A percentile compares a stretch with the other conserved stretches of the same genome.
These are phyloP conservation scores for Poecile atricapillus DNA, from an alignment of 2,113 vertebrate genomes.

Conservation along the genomic window DNA sequence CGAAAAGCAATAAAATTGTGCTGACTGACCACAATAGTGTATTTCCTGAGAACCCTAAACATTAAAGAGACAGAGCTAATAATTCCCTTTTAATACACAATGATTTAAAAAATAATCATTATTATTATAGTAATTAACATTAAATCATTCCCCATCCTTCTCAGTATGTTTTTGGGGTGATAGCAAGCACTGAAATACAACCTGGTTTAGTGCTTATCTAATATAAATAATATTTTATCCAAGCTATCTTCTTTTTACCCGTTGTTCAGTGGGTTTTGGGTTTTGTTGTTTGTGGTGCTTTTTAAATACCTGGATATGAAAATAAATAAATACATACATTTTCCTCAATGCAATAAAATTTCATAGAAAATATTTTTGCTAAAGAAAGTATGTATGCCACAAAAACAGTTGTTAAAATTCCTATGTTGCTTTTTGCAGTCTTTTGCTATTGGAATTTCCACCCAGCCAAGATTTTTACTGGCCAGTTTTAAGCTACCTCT, in stretches of 20 bases:
- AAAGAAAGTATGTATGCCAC: neutral
- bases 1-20: neutral
- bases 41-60: neutral
- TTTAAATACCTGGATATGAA: neutral
- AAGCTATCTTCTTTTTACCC: neutral
- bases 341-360: neutral
- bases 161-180: neutral
- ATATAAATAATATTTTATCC: neutral
- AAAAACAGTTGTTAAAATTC: slow-evolving; percentile 46
- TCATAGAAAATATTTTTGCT: neutral
- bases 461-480: slow-evolving; percentile 39
- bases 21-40: neutral
- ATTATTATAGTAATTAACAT: neutral
- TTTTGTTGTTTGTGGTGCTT: neutral
- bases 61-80: neutral
- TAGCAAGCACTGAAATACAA: neutral
- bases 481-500: slow-evolving; percentile 21
- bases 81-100: neutral
- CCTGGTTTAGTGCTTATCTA: neutral
- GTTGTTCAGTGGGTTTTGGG: neutral
- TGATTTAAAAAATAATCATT: neutral
- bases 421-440: slow-evolving; percentile 9
- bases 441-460: slow-evolving; percentile 32
- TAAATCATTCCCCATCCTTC: neutral
- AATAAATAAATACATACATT: neutral